phyloP scores from a whole-genome alignment of 2,113 vertebrate genomes.

The Clupea harengus region DNA sequence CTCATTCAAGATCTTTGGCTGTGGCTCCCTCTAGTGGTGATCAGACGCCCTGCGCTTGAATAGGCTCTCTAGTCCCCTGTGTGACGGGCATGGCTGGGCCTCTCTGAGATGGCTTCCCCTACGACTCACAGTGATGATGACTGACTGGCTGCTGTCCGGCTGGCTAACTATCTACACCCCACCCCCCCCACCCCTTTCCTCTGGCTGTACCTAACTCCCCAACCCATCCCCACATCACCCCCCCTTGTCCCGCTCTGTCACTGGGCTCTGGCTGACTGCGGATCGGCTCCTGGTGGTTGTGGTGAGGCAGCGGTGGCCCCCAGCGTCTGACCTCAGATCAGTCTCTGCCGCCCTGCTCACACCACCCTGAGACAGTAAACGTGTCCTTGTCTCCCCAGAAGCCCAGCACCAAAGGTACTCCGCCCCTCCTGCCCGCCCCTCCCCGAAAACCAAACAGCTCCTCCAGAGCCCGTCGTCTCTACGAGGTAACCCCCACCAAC shows the following conservation, averaged over 20 bases:
- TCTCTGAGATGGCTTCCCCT: conserved; percentile 10
- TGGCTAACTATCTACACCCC: neutral
- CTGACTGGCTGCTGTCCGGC: conserved; percentile 23
- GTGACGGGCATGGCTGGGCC: conserved; percentile 34
- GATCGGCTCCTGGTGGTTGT: conserved; percentile 24
- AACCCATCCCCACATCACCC: neutral
- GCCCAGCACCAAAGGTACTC: conserved; percentile 86
- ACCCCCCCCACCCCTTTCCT: neutral
- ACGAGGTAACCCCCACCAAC: conserved; percentile 83
- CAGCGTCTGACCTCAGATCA: conserved; percentile 15
- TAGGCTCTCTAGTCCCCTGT: neutral
- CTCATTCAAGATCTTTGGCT: conserved; percentile 29
- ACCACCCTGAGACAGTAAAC: conserved; percentile 66
- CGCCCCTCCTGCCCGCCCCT: conserved; percentile 79
- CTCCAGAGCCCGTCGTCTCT: conserved; percentile 88
- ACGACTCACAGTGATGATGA: neutral
- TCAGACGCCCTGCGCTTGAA: neutral
- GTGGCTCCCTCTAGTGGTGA: conserved; percentile 42
- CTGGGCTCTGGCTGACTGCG: conserved; percentile 27
- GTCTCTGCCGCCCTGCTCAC: conserved; percentile 46
- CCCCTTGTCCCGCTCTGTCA: neutral
- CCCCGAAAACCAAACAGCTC: conserved; percentile 96
- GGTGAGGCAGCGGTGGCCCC: neutral
- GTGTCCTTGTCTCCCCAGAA: conserved; percentile 89
- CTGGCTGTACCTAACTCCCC: neutral